Evolutionary conservation across 2,113 vertebrate genomes (phyloP).

Genomic region (Piaya cayana): DNA sequence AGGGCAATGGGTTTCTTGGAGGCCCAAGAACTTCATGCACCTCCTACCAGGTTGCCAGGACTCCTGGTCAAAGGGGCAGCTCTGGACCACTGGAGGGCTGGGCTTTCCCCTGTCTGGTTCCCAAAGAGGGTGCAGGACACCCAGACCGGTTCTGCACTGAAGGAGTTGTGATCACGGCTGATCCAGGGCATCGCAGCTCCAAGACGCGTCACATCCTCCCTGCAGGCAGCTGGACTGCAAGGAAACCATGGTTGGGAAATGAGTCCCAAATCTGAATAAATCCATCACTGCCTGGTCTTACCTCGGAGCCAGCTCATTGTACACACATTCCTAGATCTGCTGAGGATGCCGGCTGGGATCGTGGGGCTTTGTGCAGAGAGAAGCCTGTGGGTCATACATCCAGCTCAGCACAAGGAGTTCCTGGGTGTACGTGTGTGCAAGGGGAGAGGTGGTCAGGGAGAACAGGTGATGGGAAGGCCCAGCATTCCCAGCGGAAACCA

Average conservation of each 20-base stretch:
- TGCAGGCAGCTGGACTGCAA: slow-evolving; percentile 36
- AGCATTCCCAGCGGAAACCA: background rate
- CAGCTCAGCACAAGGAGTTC: background rate
- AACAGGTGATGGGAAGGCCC: background rate
- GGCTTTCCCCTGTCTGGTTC: background rate
- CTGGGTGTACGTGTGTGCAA: background rate
- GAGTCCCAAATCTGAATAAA: slow-evolving; percentile 38
- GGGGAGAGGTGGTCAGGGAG: background rate
- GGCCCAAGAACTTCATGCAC: background rate
- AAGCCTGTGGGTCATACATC: accelerated
- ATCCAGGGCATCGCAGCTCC: background rate
- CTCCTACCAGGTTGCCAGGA: background rate
- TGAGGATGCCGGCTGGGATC: background rate
- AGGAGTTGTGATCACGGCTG: background rate
- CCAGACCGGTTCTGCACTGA: background rate
- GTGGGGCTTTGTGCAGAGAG: background rate
- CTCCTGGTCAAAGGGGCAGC: background rate
- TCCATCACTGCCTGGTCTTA: background rate
- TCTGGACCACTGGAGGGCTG: background rate
- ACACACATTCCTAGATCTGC: background rate
- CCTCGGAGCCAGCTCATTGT: background rate
- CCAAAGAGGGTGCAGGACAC: background rate
- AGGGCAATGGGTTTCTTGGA: background rate
- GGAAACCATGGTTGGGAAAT: background rate
- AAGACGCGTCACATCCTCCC: background rate